A percentile compares a stretch with the other conserved stretches of the same genome.
These are phyloP conservation scores for Stictonetta naevosa DNA, from an alignment of 2,113 vertebrate genomes.

Conservation along the genomic window DNA sequence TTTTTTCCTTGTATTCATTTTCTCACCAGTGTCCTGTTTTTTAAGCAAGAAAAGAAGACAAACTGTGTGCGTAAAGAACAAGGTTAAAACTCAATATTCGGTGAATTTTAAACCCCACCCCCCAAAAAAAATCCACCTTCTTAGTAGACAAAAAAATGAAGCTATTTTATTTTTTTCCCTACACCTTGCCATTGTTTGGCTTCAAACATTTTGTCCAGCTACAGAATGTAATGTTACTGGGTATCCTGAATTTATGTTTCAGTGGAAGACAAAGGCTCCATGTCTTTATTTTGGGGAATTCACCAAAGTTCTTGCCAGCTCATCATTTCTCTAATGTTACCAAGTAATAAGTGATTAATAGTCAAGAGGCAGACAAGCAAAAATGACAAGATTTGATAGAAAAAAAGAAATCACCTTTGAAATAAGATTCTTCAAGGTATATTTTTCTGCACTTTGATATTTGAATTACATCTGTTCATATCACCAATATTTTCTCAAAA, in stretches of 20 bases:
- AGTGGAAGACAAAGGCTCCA: background rate
- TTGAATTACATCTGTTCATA: background rate
- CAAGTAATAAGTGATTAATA: slow-evolving; percentile 17
- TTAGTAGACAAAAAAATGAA: background rate
- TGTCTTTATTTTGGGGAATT: background rate
- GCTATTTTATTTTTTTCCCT: background rate
- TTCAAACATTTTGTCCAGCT: background rate
- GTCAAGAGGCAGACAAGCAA: background rate
- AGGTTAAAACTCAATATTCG: background rate
- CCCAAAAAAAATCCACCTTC: background rate
- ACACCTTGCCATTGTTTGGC: background rate
- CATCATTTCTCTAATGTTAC: background rate
- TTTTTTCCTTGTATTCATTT: background rate
- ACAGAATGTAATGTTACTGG: background rate
- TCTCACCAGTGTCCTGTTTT: background rate
- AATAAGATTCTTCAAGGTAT: background rate
- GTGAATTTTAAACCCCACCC: background rate
- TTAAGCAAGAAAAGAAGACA: background rate
- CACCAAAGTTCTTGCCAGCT: background rate
- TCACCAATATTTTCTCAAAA: background rate
- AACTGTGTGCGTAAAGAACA: background rate
- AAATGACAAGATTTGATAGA: background rate
- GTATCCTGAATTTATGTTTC: background rate
- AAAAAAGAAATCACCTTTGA: background rate
- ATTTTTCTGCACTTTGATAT: background rate